Conservation (phyloP, 2,113 vertebrate genomes). For the Phalacrocorax aristotelis region DNA sequence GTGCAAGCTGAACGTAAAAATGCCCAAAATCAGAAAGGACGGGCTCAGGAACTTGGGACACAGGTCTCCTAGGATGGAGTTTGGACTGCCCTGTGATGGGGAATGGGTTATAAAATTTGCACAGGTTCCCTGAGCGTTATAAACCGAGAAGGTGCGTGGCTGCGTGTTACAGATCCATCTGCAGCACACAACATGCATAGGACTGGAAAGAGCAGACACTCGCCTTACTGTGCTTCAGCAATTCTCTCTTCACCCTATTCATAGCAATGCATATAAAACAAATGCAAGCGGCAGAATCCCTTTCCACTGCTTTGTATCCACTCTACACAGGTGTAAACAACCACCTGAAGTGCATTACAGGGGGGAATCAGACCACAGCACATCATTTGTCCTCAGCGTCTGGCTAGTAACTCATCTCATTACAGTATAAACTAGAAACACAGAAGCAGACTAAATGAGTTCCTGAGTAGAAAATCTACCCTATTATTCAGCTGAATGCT, state of each 20-base stretch:
- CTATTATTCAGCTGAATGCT: not conserved
- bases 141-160: rapidly evolving
- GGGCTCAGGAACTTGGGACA: not conserved
- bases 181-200: not conserved
- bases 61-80: not conserved
- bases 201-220: not conserved
- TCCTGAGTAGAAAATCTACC: not conserved
- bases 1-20: not conserved
- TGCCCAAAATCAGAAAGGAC: not conserved
- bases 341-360: not conserved
- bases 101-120: not conserved
- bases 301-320: not conserved
- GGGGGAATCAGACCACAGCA: not conserved
- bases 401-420: not conserved
- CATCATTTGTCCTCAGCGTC: not conserved
- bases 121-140: not conserved
- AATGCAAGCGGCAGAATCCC: not conserved
- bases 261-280: rapidly evolving
- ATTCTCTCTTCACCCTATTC: not conserved
- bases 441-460: not conserved
- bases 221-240: not conserved
- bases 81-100: not conserved
- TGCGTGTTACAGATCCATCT: not conserved
- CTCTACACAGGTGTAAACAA: not conserved
- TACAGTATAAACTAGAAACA: not conserved